Evolutionary conservation across 2,888 invertebrate genomes (phyloP), one percentile per base, ranked within the genome.

Genomic region (Drosophila macrospina): DNA sequence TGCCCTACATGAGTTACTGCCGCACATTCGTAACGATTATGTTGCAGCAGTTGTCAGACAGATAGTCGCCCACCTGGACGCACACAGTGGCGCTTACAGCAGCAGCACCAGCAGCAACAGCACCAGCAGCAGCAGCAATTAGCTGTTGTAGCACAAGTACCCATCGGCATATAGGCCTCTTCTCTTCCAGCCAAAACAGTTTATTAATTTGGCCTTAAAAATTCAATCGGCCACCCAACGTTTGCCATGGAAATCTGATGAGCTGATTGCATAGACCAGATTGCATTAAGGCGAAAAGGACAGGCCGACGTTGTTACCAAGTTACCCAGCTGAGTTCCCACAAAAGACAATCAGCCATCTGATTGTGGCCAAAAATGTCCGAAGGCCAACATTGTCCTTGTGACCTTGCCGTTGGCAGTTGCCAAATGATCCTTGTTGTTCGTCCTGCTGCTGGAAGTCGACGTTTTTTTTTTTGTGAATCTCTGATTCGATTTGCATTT

Each of bases 11-110:
- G 68, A 80, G 65, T 83, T 51, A 86, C 57, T 51, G 73, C 50
- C 65, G 28, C 54, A 76, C 80, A 80, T 80, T 76, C 63, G 69
- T 86, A 82, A 86, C 65, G 86, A 86, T 82, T 79, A 67, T 52
- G 76, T 80, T 86, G 72, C 86, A 63, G 66, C 37, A 42, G 62
- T 59, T 60, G 59, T 55, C 52, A 44, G 60, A 42, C 65, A 44
- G 59, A 47, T 52, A 48, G 51, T 34, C 42, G 37, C 10, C 37
- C 13, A 30, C 45, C 75, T 57, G 39, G 10, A 16, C 28, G 13
- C 20, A 32, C 44, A 48, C 44, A 10, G 36, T 0, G 37, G 16
- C 20, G 42, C 11, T 7, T 5, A 28, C 41, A 34, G 13, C 32
- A 55, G n/a, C 34, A 57, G 45, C 36, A 51, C 2, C 20, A 20